Evolutionary conservation across 30 jellyfish, hydroid and myxozoan genomes (phyloP).

Genomic region (Aurelia aurita complex sp. Pacific): DNA sequence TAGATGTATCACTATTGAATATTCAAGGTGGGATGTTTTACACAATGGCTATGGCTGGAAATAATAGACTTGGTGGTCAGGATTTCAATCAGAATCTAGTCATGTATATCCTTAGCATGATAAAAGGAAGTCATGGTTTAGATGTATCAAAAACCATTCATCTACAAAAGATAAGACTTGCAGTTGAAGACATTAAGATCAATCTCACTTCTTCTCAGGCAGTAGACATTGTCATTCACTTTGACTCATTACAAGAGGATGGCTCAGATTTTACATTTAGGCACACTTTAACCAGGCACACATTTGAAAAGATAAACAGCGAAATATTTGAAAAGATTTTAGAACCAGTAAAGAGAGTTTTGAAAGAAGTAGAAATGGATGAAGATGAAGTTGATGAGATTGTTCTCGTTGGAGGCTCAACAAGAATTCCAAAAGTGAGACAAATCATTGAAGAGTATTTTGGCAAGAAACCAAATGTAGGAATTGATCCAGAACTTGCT

Average conservation of each 20-base stretch:
- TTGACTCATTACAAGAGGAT: constrained; percentile 33
- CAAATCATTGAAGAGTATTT: constrained; percentile 68
- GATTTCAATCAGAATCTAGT: constrained; percentile 73
- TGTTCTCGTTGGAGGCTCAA: constrained; percentile 96
- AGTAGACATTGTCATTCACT: constrained; percentile 27
- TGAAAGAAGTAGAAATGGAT: constrained; percentile 70
- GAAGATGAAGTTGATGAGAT: constrained; percentile 79
- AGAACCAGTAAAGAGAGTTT: constrained; percentile 78
- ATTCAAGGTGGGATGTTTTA: constrained; percentile 87
- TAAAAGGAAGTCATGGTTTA: constrained; percentile 40
- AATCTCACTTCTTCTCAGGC: constrained; percentile 24
- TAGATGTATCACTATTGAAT: constrained; percentile 81
- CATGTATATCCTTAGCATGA: constrained; percentile 15
- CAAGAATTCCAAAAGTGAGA: constrained; percentile 90
- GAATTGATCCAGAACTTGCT: constrained; percentile 91
- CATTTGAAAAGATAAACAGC: constrained; percentile 61
- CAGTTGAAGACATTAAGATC: constrained; percentile 72
- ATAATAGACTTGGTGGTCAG: constrained; percentile 92
- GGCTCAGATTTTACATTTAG: constrained; percentile 22
- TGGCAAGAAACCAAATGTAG: constrained; percentile 79
- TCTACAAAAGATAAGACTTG: constrained; percentile 60
- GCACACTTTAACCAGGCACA: constrained; percentile 39
- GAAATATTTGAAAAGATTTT: constrained; percentile 58
- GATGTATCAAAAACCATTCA: constrained; percentile 31
- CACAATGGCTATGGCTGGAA: constrained; percentile 98